phyloP scores from a whole-genome alignment of 2,113 vertebrate genomes.

The Perccottus glenii region DNA sequence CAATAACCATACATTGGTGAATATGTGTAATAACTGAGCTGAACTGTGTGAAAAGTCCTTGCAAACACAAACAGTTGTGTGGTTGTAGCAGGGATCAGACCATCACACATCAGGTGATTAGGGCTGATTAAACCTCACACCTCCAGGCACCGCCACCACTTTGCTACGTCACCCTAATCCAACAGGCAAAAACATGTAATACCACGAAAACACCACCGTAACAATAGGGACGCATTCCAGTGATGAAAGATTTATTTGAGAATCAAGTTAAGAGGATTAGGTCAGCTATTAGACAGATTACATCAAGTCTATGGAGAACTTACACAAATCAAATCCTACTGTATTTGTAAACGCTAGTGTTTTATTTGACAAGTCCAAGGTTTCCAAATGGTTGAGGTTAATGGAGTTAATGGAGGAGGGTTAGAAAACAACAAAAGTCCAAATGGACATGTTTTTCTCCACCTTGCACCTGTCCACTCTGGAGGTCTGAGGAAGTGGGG shows the following conservation, averaged over 20 bases:
- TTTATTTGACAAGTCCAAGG: constrained; percentile 11
- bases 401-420: constrained; percentile 29
- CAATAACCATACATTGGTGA: too few species aligned
- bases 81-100: constrained; percentile 53
- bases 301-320: constrained; percentile 42
- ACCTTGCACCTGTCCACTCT: constrained; percentile 58
- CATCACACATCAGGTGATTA: constrained; percentile 76
- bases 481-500: constrained; percentile 31
- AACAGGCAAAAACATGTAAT: constrained; percentile 34
- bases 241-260: constrained; percentile 52
- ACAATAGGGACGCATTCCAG: constrained; percentile 55
- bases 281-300: constrained; percentile 63
- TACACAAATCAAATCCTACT: constrained; percentile 24
- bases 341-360: neutral
- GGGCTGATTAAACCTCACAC: constrained; percentile 76
- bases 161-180: constrained; percentile 64
- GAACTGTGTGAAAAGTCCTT: constrained; percentile 35
- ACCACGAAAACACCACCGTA: constrained; percentile 7
- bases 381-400: constrained; percentile 28
- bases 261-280: constrained; percentile 72
- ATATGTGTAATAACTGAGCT: constrained; percentile 40
- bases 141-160: constrained; percentile 65
- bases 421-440: constrained; percentile 45
- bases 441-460: constrained; percentile 53
- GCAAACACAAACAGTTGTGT: constrained; percentile 57